Evolutionary conservation across 2,888 invertebrate species (phyloP).

Genomic region (Graphium colonna): DNA sequence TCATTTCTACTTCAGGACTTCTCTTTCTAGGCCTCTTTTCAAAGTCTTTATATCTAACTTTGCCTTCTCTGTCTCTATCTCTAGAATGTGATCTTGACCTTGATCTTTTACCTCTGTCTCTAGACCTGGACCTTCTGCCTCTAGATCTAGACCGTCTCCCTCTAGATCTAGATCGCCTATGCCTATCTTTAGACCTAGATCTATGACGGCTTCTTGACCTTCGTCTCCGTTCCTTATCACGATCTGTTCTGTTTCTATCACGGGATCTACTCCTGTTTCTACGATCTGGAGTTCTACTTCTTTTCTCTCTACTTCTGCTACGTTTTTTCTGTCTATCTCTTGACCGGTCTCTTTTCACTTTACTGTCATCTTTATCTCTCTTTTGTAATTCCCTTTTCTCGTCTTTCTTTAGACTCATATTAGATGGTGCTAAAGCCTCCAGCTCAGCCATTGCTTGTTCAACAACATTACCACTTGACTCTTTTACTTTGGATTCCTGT

Average conservation of each 20-base stretch:
- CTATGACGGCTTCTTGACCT: slow-evolving; percentile 48
- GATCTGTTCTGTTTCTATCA: slow-evolving; percentile 34
- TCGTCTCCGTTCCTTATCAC: slow-evolving; percentile 38
- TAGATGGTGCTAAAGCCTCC: slow-evolving; percentile 90
- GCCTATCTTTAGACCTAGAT: slow-evolving; percentile 44
- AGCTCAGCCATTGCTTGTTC: slow-evolving; percentile 92
- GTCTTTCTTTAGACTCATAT: slow-evolving; percentile 40
- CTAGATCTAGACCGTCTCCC: slow-evolving; percentile 31
- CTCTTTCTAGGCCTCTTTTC: slow-evolving; percentile 51
- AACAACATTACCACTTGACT: slow-evolving; percentile 74
- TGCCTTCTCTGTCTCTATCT: slow-evolving; percentile 42
- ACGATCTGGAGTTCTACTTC: slow-evolving; percentile 33
- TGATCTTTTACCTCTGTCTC: slow-evolving; percentile 48
- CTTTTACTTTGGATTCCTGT: slow-evolving; percentile 50
- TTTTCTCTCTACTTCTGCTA: slow-evolving; percentile 38
- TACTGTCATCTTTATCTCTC: slow-evolving; percentile 44
- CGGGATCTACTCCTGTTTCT: slow-evolving; percentile 45
- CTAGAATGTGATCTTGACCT: slow-evolving; percentile 44
- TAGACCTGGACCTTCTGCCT: slow-evolving; percentile 38
- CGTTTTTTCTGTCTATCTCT: slow-evolving; percentile 38
- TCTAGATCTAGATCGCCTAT: slow-evolving; percentile 28
- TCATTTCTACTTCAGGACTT: slow-evolving; percentile 78
- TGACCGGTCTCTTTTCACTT: slow-evolving; percentile 44
- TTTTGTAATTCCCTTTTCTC: slow-evolving; percentile 45
- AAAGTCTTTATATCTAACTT: slow-evolving; percentile 51